phyloP scores from a whole-genome alignment of 2,797 vertebrate species.

The Eulemur albifrons region DNA sequence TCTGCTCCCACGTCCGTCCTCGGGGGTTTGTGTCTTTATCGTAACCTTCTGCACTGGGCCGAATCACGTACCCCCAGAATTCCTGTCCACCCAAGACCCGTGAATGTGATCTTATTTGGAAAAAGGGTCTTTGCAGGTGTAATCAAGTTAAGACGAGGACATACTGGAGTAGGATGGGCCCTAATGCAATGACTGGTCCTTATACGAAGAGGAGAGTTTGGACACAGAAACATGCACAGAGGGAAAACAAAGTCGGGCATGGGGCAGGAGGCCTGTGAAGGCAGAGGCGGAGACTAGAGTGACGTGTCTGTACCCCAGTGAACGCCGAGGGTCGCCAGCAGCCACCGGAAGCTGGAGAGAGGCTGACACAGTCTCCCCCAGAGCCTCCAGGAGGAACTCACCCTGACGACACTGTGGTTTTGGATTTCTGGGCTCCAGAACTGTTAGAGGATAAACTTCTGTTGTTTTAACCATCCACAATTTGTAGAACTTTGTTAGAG shows the following conservation, averaged over 20 bases:
- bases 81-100: neutral
- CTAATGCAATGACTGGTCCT: neutral
- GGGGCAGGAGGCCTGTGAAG: neutral
- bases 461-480: neutral
- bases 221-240: neutral
- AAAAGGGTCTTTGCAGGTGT: neutral
- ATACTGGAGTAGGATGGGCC: no score
- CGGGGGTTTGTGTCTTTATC: rapidly evolving
- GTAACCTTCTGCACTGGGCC: neutral
- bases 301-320: rapidly evolving
- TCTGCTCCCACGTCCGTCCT: rapidly evolving
- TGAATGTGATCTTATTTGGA: neutral
- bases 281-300: neutral
- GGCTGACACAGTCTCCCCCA: rapidly evolving
- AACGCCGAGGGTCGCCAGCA: neutral
- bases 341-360: neutral
- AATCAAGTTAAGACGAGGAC: neutral
- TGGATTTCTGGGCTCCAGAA: neutral
- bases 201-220: neutral
- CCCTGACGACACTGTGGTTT: neutral
- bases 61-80: neutral
- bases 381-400: neutral
- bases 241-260: neutral
- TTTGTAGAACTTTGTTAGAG: neutral
- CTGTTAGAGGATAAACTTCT: neutral